phyloP scores from a whole-genome alignment of 2,888 invertebrate genomes.

The Zhengitettix transpicula region DNA sequence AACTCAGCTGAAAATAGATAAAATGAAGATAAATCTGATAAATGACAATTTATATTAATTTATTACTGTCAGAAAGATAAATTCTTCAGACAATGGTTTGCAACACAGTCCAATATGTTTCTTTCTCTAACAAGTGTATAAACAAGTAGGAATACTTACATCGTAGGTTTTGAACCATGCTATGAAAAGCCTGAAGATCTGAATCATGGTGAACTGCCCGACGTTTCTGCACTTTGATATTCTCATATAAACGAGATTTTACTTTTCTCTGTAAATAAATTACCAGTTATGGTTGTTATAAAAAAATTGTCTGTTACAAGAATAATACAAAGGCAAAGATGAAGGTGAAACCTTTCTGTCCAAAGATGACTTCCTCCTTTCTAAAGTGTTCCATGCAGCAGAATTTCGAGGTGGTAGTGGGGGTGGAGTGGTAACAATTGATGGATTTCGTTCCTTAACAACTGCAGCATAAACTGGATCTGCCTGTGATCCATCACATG shows the following conservation, averaged over 20 bases:
- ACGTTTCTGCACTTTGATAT: conserved; percentile 43
- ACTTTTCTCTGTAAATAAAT: conserved; percentile 27
- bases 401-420: conserved; percentile 42
- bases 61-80: neutral
- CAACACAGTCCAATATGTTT: neutral
- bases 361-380: conserved; percentile 27
- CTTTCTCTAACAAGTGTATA: neutral
- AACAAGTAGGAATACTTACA: conserved; percentile 32
- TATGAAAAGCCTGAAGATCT: conserved; percentile 65
- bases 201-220: conserved; percentile 50
- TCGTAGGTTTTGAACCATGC: conserved; percentile 65
- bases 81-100: neutral
- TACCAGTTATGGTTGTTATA: neutral
- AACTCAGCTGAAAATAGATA: conserved; percentile 39
- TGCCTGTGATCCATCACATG: conserved; percentile 40
- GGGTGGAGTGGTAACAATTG: conserved; percentile 35
- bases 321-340: too few relatives aligned
- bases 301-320: neutral
- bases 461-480: conserved; percentile 56
- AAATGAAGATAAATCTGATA: neutral
- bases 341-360: conserved; percentile 22
- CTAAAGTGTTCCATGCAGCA: conserved; percentile 30
- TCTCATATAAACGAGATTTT: conserved; percentile 52
- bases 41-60: neutral
- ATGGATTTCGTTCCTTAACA: conserved; percentile 35